These are phyloP conservation scores for Saxicola maurus DNA, from an alignment of 2,797 vertebrate species.

Conservation along the genomic window DNA sequence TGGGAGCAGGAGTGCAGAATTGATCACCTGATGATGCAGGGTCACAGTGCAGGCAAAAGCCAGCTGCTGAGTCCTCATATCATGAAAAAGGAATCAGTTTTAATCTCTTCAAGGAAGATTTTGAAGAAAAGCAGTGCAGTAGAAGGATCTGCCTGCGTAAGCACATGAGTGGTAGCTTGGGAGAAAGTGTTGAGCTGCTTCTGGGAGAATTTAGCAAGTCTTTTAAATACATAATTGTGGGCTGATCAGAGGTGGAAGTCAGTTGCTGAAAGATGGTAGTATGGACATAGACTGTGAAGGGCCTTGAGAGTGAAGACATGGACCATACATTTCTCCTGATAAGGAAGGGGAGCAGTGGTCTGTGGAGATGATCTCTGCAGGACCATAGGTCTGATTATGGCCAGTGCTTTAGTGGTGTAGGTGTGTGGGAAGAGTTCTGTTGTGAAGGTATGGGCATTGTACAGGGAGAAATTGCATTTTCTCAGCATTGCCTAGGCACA, in stretches of 20 bases:
- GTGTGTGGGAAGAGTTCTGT: neutral
- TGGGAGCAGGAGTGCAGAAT: fast-evolving
- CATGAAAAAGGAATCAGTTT: neutral
- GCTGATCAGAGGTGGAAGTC: neutral
- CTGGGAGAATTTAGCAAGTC: neutral
- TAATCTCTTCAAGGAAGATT: neutral
- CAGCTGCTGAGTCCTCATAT: neutral
- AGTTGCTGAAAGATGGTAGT: neutral
- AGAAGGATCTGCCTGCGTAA: neutral
- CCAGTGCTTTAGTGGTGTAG: neutral
- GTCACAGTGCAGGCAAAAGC: neutral
- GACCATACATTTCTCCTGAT: neutral
- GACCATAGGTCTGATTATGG: fast-evolving
- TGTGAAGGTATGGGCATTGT: neutral
- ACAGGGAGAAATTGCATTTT: neutral
- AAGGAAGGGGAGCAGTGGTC: neutral
- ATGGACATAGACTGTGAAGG: neutral
- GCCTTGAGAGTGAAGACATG: neutral
- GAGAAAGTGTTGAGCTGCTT: neutral
- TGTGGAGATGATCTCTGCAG: neutral
- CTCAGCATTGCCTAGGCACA: neutral
- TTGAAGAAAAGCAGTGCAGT: neutral
- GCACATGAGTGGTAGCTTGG: neutral
- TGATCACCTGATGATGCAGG: neutral
- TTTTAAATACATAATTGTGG: neutral